Evolutionary conservation across 2,888 invertebrate species (phyloP).

Genomic region (Coecobrya sp.): DNA sequence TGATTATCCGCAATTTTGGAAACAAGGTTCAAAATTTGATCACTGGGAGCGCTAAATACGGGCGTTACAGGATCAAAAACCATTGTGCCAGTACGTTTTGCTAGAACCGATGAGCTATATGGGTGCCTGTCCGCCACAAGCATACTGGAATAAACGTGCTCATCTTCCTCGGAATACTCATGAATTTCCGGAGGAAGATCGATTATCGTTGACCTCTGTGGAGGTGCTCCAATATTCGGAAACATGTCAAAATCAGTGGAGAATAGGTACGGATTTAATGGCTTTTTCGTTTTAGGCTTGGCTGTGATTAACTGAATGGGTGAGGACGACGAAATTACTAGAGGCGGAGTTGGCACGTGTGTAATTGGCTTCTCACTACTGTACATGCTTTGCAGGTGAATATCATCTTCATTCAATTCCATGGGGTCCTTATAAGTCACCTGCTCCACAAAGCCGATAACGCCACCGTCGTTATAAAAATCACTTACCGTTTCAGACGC

Average conservation of each 20-base stretch:
- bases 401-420: neutral
- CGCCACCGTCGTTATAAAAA: neutral
- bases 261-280: constrained; percentile 55
- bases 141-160: constrained; percentile 64
- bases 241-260: constrained; percentile 74
- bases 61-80: constrained; percentile 71
- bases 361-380: constrained; percentile 73
- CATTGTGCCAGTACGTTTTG: constrained; percentile 77
- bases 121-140: constrained; percentile 53
- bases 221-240: constrained; percentile 78
- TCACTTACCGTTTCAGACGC: neutral
- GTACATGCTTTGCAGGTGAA: constrained; percentile 4
- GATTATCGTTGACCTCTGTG: constrained; percentile 73
- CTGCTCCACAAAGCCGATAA: constrained; percentile 59
- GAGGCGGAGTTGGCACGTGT: constrained; percentile 83
- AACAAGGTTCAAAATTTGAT: constrained; percentile 82
- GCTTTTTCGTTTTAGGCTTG: constrained; percentile 73
- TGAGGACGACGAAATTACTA: constrained; percentile 60
- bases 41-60: constrained; percentile 60
- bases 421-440: constrained; percentile 64
- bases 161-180: constrained; percentile 80
- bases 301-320: constrained; percentile 57
- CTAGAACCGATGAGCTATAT: constrained; percentile 63
- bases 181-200: constrained; percentile 80
- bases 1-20: constrained; percentile 80